These are phyloP conservation scores for Tragelaphus scriptus DNA, from an alignment of 2,113 vertebrate species.

Conservation along the genomic window DNA sequence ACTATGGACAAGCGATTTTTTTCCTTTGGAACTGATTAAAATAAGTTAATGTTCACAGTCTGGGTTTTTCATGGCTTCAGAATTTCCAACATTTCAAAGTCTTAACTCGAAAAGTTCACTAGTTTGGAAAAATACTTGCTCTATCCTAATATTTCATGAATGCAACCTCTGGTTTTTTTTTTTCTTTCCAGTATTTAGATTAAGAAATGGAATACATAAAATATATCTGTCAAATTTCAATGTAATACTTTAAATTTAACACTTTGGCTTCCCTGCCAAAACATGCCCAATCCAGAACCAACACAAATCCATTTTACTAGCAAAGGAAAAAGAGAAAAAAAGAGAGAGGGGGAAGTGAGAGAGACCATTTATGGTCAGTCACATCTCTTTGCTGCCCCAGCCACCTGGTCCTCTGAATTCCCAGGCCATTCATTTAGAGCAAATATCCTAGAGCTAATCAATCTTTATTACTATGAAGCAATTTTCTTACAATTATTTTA, in stretches of 20 bases:
- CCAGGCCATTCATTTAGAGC: neutral
- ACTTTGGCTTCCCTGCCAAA: neutral
- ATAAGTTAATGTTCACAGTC: neutral
- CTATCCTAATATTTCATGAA: neutral
- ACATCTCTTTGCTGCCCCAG: neutral
- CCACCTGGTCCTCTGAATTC: neutral
- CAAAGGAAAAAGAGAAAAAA: neutral
- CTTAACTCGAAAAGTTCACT: neutral
- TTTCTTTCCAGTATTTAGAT: neutral
- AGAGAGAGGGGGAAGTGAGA: neutral
- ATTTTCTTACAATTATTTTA: neutral
- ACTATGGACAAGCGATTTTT: neutral
- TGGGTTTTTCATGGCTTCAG: neutral
- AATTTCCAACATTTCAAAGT: neutral
- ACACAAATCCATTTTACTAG: neutral
- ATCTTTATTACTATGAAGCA: neutral
- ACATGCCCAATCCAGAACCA: neutral
- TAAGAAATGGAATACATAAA: neutral
- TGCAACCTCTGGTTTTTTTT: neutral
- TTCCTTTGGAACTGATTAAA: slow-evolving; percentile 1
- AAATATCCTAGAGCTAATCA: neutral
- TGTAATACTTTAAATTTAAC: neutral
- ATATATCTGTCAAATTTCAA: neutral
- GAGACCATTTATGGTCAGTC: neutral
- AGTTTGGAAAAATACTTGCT: neutral